Conservation (phyloP, 2,888 invertebrate genomes). For the Mystacides longicornis region DNA sequence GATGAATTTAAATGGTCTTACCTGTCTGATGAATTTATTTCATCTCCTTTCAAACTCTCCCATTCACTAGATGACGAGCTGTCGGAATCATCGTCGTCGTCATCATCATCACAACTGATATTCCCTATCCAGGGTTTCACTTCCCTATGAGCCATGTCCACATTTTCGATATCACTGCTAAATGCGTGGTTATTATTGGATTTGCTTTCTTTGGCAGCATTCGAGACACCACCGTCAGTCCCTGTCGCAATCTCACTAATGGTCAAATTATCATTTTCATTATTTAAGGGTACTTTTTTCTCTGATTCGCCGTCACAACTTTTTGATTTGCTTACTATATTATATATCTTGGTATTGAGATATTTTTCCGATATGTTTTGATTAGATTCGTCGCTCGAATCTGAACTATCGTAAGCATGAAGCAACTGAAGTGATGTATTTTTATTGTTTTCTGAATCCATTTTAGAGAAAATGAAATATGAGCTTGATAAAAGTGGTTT, state of each 20-base stretch:
- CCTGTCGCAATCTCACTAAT: neutral
- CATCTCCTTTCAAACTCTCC: constrained; percentile 22
- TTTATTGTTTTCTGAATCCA: constrained; percentile 1
- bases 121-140: constrained; percentile 9
- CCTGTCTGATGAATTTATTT: constrained; percentile 19
- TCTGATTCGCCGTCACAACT: neutral
- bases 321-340: neutral
- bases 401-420: constrained; percentile 16
- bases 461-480: neutral
- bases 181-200: constrained; percentile 4
- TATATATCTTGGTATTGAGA: neutral
- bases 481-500: neutral
- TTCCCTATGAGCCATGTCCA: constrained; percentile 3
- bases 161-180: constrained; percentile 3
- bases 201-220: neutral
- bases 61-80: constrained; percentile 21
- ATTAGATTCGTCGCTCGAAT: neutral
- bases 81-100: constrained; percentile 15
- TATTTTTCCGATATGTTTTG: neutral
- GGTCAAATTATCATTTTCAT: neutral
- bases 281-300: neutral
- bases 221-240: neutral
- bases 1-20: too few relatives aligned
- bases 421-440: constrained; percentile 16
- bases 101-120: constrained; percentile 9